A percentile compares a stretch with the other conserved stretches of the same genome.
phyloP scores from a whole-genome alignment of 1,140 invertebrate species.

The Rhyacophila brunnea region DNA sequence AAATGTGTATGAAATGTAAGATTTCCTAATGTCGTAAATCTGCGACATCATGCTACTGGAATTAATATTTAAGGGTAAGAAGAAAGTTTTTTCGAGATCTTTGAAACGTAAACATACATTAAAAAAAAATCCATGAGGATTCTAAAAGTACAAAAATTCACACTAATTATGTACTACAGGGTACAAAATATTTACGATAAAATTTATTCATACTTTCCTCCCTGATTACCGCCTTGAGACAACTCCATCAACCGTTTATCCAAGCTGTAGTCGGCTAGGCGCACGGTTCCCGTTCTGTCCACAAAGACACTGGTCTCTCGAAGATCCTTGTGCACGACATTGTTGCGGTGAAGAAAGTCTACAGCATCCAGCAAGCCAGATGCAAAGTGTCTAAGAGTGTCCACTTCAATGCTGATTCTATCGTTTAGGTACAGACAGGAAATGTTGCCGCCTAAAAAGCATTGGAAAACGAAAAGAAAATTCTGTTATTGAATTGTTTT shows the following conservation, averaged over 20 bases:
- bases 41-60: too few species aligned
- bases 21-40: too few species aligned
- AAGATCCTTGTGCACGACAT: constrained; percentile 75
- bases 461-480: not conserved
- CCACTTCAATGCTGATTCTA: constrained; percentile 55
- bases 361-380: constrained; percentile 65
- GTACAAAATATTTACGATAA: too few species aligned
- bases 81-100: too few species aligned
- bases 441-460: constrained; percentile 45
- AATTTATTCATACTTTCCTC: constrained; percentile 8
- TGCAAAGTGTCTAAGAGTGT: constrained; percentile 46
- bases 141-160: too few species aligned
- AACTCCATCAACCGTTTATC: constrained; percentile 43
- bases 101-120: too few species aligned
- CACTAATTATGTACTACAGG: too few species aligned
- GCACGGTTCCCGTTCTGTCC: constrained; percentile 56
- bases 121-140: too few species aligned
- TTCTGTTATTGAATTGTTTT: too few species aligned
- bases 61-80: too few species aligned
- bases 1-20: too few species aligned
- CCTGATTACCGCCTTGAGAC: constrained; percentile 17
- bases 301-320: constrained; percentile 66
- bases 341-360: constrained; percentile 72
- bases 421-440: constrained; percentile 56
- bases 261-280: constrained; percentile 71